Evolutionary conservation across 2,797 vertebrate genomes (phyloP).

Genomic region (Tokudaia muenninki): DNA sequence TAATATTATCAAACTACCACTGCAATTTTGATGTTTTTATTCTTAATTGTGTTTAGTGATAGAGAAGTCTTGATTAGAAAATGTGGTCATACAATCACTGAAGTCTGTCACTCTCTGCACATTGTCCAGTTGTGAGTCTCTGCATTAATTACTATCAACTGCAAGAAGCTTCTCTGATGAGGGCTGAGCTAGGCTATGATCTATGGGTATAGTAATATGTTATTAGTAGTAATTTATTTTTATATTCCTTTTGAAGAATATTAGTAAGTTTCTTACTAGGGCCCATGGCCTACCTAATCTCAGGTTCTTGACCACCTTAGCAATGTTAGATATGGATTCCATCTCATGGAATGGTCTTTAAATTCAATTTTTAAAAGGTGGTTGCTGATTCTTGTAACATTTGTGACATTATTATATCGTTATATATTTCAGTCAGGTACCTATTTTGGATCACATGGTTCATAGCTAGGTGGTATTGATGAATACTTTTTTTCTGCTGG

Average conservation of each 20-base stretch:
- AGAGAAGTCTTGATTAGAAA: constrained; percentile 56
- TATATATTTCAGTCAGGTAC: neutral
- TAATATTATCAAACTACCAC: constrained; percentile 5
- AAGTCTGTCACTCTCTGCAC: neutral
- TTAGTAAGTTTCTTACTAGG: neutral
- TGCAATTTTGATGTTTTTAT: constrained; percentile 40
- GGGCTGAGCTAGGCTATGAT: neutral
- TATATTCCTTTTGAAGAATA: neutral
- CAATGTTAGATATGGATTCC: neutral
- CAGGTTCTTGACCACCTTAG: neutral
- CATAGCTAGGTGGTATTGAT: neutral
- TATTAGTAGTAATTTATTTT: neutral
- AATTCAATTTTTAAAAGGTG: neutral
- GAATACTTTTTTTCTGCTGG: neutral
- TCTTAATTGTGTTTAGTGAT: neutral
- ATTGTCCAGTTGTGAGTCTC: neutral
- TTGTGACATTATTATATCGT: neutral
- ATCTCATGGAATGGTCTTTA: neutral
- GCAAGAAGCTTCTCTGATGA: neutral
- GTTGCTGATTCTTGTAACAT: neutral
- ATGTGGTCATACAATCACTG: neutral
- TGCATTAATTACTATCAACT: neutral
- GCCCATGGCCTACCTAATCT: too few species aligned
- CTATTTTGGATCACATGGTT: neutral
- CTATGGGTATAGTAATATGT: neutral